Evolutionary conservation across 1,140 invertebrate genomes (phyloP).

Genomic region (Bombus picipes): DNA sequence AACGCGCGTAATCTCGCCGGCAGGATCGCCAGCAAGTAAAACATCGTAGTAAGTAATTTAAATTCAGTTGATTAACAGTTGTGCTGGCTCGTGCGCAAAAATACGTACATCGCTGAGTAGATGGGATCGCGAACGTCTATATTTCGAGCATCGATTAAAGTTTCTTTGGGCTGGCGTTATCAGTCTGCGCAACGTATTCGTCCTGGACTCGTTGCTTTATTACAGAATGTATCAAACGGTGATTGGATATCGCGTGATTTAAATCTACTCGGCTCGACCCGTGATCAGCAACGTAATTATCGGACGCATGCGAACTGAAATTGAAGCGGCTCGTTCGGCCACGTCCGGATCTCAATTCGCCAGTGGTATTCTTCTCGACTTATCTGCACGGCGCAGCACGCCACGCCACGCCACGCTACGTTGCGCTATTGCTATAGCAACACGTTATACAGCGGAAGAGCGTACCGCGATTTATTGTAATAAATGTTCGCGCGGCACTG

Average conservation of each 20-base stretch:
- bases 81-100: neutral
- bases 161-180: neutral
- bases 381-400: neutral
- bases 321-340: neutral
- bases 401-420: neutral
- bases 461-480: constrained; percentile 21
- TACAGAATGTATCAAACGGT: constrained; percentile 6
- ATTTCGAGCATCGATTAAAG: neutral
- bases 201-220: neutral
- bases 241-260: neutral
- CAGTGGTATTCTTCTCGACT: neutral
- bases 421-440: neutral
- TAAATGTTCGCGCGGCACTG: constrained; percentile 1
- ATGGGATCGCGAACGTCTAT: neutral
- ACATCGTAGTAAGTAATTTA: neutral
- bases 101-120: neutral
- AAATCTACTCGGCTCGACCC: neutral
- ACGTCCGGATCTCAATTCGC: constrained; percentile 6
- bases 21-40: neutral
- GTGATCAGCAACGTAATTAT: constrained; percentile 9
- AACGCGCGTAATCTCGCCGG: constrained; percentile 6
- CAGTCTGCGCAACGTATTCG: neutral
- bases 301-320: neutral
- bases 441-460: neutral
- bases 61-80: constrained; percentile 23